phyloP scores from a whole-genome alignment of 1,140 invertebrate species.

The Drosophila azteca region DNA sequence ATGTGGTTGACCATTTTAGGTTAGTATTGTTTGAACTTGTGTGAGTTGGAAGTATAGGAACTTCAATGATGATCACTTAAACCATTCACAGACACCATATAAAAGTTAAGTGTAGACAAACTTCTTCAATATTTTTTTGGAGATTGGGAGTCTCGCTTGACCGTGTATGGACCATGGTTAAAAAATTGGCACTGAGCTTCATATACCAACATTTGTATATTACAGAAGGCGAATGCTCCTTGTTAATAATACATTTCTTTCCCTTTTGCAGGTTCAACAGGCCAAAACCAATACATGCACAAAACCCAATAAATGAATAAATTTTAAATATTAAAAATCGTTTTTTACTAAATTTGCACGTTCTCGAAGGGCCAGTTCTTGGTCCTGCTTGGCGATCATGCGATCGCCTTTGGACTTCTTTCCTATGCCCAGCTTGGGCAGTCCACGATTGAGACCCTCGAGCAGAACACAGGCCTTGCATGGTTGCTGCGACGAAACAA shows the following conservation, averaged over 20 bases:
- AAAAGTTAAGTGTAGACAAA: slow-evolving; percentile 60
- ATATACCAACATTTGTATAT: neutral
- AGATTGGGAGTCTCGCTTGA: slow-evolving; percentile 65
- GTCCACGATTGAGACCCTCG: slow-evolving; percentile 96
- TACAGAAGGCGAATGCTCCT: neutral
- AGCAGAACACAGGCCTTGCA: slow-evolving; percentile 98
- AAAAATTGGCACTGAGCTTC: slow-evolving; percentile 75
- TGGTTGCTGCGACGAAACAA: slow-evolving; percentile 97
- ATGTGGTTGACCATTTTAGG: slow-evolving; percentile 9
- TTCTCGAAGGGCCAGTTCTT: slow-evolving; percentile 69
- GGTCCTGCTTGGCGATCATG: slow-evolving; percentile 85
- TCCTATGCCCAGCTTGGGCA: slow-evolving; percentile 93
- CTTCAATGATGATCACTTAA: slow-evolving; percentile 76
- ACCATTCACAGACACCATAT: slow-evolving; percentile 83
- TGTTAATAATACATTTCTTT: neutral
- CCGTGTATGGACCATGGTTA: slow-evolving; percentile 79
- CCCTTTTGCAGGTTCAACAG: slow-evolving; percentile 37
- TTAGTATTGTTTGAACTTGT: slow-evolving; percentile 23
- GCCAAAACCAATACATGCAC: too few species aligned
- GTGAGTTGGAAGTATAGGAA: neutral
- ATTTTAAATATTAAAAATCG: slow-evolving; percentile 69
- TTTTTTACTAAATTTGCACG: slow-evolving; percentile 83
- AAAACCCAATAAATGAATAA: neutral
- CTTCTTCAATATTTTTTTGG: slow-evolving; percentile 82
- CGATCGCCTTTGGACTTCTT: slow-evolving; percentile 92